phyloP scores from a whole-genome alignment of 1,140 invertebrate species.

The Drosophila pachea region DNA sequence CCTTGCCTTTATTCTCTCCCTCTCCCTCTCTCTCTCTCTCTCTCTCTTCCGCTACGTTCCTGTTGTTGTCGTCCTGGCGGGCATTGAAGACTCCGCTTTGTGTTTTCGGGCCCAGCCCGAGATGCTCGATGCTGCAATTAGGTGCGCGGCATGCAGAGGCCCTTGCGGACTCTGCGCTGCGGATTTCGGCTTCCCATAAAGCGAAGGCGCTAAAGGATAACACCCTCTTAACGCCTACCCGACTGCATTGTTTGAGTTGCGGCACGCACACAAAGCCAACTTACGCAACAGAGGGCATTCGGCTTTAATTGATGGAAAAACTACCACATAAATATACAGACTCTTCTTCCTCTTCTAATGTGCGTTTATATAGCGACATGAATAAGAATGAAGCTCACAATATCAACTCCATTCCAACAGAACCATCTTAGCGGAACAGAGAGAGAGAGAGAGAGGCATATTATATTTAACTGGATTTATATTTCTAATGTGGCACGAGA shows the following conservation, averaged over 20 bases:
- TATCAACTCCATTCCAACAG: no score
- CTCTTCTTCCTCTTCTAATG: no score
- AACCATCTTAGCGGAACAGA: no score
- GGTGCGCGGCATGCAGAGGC: conserved; percentile 38
- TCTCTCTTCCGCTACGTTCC: conserved; percentile 8
- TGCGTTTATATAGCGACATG: no score
- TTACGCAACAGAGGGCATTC: conserved; percentile 30
- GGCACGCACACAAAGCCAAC: conserved; percentile 32
- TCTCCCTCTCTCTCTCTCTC: background rate
- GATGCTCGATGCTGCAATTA: conserved; percentile 57
- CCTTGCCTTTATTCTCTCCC: conserved; percentile 19
- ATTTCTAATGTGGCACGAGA: background rate
- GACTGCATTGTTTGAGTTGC: conserved; percentile 40
- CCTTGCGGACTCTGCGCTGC: conserved; percentile 29
- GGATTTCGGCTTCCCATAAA: conserved; percentile 53
- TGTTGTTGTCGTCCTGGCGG: conserved; percentile 49
- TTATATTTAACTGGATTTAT: no score
- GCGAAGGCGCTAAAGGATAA: conserved; percentile 78
- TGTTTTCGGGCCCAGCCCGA: conserved; percentile 27
- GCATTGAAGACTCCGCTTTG: conserved; percentile 65
- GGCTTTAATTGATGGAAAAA: conserved; percentile 46
- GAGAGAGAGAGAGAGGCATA: no score
- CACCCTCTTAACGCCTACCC: conserved; percentile 77
- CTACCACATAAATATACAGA: background rate
- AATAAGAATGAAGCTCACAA: no score